Base-by-base conservation (phyloP, 1,140 invertebrate genomes). In the Pantala flavescens region DNA sequence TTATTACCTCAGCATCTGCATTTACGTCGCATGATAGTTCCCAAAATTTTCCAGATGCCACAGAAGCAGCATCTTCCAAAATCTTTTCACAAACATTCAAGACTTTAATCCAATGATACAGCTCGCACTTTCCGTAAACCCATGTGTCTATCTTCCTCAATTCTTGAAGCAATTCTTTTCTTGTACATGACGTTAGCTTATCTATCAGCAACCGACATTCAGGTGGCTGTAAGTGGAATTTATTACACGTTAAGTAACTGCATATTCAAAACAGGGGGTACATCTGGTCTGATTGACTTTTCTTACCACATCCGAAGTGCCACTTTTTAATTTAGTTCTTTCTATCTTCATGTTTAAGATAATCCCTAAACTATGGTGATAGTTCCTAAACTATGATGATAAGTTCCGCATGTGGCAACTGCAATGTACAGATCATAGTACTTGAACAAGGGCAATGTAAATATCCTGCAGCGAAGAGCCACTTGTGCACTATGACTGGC, bases 51-150 rank as follows among this genome's bases (percentile, higher is more conserved):
- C 87, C 87, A 24, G 84, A 83, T 73, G 86, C 86, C 78, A 86
- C 87, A 55, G 87, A 83, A 49, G 90, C 89, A 43, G 92, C 90
- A 80, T 88, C 87, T 79, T 93, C 93, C 76, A 96, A 83, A 77
- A 95, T 91, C 73, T 86, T 86, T 83, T 96, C 94, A 84, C 92
- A 94, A 23, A 90, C 86, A 84, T 95, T 93, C 43, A 96, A 83
- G 7, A 95, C 89, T 85, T 94, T 92, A 73, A 93, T 92, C 93
- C 93, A 96, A 82, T 96, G 93, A 80, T 92, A 93, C 14, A 96
- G 84, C 84, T 96, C 94, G 83, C 93, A 95, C 87, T 96, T 96
- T 74, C 93, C 93, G 83, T 90, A 95, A 43, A 91, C 93, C 93
- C 94, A 96, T 42, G 90, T 88, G 79, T 92, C 91, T 76, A 95